phyloP scores from a whole-genome alignment of 2,888 invertebrate species.

The Philonicus albiceps region DNA sequence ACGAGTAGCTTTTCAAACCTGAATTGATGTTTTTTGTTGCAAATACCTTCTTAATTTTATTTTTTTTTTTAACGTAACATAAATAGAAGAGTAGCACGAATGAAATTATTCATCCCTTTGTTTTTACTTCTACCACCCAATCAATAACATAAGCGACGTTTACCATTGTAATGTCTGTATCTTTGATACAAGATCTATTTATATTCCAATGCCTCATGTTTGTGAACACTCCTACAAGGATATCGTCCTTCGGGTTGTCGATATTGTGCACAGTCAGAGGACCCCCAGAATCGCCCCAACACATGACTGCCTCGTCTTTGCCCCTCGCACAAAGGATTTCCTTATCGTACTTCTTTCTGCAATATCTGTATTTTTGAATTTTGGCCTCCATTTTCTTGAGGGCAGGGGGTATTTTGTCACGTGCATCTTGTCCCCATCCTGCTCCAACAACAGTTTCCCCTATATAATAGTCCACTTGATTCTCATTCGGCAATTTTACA shows the following conservation, averaged over 20 bases:
- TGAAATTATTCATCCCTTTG: too few relatives aligned
- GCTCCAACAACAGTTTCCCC: neutral
- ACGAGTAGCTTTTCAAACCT: too few relatives aligned
- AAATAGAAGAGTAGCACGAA: too few relatives aligned
- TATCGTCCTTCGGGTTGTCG: neutral
- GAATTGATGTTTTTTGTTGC: too few relatives aligned
- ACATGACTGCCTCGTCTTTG: neutral
- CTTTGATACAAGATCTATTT: too few relatives aligned
- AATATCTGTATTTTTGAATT: neutral
- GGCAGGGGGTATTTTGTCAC: neutral
- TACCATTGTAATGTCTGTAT: too few relatives aligned
- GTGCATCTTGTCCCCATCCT: neutral
- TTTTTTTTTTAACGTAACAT: too few relatives aligned
- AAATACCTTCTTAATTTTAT: too few relatives aligned
- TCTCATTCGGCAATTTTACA: neutral
- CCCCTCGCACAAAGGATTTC: neutral
- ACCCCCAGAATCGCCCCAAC: neutral
- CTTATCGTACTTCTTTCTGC: neutral
- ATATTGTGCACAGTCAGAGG: neutral
- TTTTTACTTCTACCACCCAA: too few relatives aligned
- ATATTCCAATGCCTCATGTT: too few relatives aligned
- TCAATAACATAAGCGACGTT: too few relatives aligned
- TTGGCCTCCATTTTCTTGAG: neutral
- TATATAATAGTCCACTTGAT: neutral
- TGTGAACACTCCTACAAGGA: neutral